Percentiles rank a stretch among this genome's conserved stretches.
These are phyloP conservation scores for Diarsia mendica DNA, from an alignment of 2,888 invertebrate genomes.

Conservation along the genomic window DNA sequence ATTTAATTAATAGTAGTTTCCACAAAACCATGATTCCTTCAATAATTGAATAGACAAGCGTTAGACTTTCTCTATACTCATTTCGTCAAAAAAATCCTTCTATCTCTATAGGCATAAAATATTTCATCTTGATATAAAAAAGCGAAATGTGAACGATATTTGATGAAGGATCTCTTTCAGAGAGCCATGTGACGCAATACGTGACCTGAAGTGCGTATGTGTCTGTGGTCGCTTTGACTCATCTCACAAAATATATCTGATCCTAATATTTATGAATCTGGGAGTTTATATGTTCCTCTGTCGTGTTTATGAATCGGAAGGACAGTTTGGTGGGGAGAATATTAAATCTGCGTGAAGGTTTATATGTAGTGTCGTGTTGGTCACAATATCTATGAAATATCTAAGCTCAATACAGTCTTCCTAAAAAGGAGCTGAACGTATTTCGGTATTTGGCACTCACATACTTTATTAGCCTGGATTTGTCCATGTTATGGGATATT, in stretches of 20 bases:
- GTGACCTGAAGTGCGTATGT: conserved; percentile 55
- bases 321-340: conserved; percentile 28
- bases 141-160: conserved; percentile 63
- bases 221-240: conserved; percentile 50
- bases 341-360: conserved; percentile 9
- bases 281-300: conserved; percentile 39
- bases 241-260: conserved; percentile 46
- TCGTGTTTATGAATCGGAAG: conserved; percentile 34
- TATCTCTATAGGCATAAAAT: conserved; percentile 34
- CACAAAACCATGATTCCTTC: not conserved
- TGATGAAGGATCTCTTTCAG: conserved; percentile 62
- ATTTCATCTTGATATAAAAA: conserved; percentile 51
- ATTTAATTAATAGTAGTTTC: not conserved
- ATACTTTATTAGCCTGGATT: too few relatives aligned
- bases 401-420: too few relatives aligned
- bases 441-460: too few relatives aligned
- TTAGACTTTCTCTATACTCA: not conserved
- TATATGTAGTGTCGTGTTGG: not conserved
- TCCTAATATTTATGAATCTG: conserved; percentile 57
- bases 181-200: conserved; percentile 61
- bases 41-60: not conserved
- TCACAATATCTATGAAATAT: too few relatives aligned
- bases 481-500: too few relatives aligned
- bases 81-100: conserved; percentile 12
- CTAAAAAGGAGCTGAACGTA: not conserved